A percentile compares a stretch with the other conserved stretches of the same genome.
Evolutionary conservation across 2,113 vertebrate species (phyloP).

Genomic region (Arothron firmamentum): DNA sequence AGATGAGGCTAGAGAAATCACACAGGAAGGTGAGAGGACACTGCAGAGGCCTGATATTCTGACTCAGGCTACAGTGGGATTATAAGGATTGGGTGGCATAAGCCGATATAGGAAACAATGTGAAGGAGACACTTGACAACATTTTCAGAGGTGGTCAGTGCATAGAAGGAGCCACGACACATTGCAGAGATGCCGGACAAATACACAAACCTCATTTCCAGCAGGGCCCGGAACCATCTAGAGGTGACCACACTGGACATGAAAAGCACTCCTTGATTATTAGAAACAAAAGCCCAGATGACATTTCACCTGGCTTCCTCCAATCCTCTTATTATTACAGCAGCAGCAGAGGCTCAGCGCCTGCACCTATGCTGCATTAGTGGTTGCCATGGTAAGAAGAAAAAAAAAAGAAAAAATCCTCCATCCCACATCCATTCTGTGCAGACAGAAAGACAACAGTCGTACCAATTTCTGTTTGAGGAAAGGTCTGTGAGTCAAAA

Average conservation of each 20-base stretch:
- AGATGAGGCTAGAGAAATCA: conserved; percentile 38
- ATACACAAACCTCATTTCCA: conserved; percentile 43
- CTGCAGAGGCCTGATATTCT: conserved; percentile 49
- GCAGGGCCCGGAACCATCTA: conserved; percentile 41
- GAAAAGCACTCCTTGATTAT: conserved; percentile 43
- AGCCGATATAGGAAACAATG: conserved; percentile 58
- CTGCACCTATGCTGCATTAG: conserved; percentile 64
- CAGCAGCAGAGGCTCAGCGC: conserved; percentile 30
- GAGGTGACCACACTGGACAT: conserved; percentile 48
- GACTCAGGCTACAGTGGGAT: conserved; percentile 58
- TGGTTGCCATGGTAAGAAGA: conserved; percentile 65
- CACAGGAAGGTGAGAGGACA: conserved; percentile 47
- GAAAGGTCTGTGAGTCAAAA: conserved; percentile 41
- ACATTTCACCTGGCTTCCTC: conserved; percentile 58
- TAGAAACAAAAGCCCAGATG: conserved; percentile 47
- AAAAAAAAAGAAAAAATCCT: conserved; percentile 40
- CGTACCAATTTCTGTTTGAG: conserved; percentile 26
- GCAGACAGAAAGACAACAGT: conserved; percentile 46
- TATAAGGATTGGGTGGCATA: conserved; percentile 58
- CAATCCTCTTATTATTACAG: conserved; percentile 48
- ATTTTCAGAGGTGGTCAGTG: not conserved
- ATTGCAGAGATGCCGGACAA: conserved; percentile 35
- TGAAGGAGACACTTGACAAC: conserved; percentile 16
- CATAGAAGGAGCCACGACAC: conserved; percentile 16
- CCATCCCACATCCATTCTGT: conserved; percentile 51